phyloP scores from a whole-genome alignment of 2,888 invertebrate species.

The Dynastes tityus region DNA sequence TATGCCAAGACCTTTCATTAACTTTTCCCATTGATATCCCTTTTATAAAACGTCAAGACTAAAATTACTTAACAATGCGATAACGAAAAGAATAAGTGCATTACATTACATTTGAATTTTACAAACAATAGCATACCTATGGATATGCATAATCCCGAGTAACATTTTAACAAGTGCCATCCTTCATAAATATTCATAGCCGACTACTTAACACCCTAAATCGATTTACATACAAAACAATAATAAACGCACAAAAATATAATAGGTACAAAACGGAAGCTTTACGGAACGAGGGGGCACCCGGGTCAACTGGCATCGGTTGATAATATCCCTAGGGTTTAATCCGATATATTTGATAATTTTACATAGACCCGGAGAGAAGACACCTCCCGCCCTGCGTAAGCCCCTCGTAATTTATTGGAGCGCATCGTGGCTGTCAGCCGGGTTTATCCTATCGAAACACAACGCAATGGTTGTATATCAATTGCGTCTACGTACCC shows the following conservation, averaged over 20 bases:
- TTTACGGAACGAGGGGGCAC: slow-evolving; percentile 1
- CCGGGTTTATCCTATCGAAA: slow-evolving; percentile 36
- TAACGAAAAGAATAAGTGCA: no score
- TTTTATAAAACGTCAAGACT: no score
- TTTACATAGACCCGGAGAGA: slow-evolving; percentile 31
- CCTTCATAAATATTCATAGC: slow-evolving; percentile 9
- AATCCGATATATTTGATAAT: slow-evolving; percentile 48
- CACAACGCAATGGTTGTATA: slow-evolving; percentile 39
- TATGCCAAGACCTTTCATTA: no score
- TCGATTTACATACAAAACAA: slow-evolving; percentile 35
- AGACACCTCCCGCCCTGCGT: slow-evolving; percentile 18
- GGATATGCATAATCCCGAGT: neutral
- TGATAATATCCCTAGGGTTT: slow-evolving; percentile 23
- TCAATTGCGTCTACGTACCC: slow-evolving; percentile 43
- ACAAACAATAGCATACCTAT: no score
- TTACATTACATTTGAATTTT: no score
- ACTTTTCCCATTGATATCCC: no score
- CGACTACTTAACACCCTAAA: slow-evolving; percentile 4
- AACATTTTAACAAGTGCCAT: neutral
- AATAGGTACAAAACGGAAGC: slow-evolving; percentile 12
- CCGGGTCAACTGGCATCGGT: slow-evolving; percentile 19
- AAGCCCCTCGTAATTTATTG: slow-evolving; percentile 46
- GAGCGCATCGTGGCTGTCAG: slow-evolving; percentile 46
- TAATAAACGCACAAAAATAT: slow-evolving; percentile 25
- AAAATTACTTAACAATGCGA: no score